A percentile compares a stretch with the other conserved stretches of the same genome.
Evolutionary conservation across 2,113 vertebrate species (phyloP).

Genomic region (Tylochromis polylepis): DNA sequence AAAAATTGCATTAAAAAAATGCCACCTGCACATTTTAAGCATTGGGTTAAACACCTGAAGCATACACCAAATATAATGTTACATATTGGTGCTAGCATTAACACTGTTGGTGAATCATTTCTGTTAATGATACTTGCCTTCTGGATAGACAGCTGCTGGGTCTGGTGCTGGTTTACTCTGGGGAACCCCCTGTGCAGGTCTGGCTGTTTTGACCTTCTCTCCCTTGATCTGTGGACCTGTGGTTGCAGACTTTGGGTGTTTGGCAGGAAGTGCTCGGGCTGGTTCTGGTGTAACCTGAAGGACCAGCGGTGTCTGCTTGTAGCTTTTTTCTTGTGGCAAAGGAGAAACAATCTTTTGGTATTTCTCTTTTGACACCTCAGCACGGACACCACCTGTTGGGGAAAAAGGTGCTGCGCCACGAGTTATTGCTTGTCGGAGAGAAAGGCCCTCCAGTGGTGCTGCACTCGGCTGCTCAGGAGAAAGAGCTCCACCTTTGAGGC

Average conservation of each 20-base stretch:
- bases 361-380: conserved; percentile 31
- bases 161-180: conserved; percentile 7
- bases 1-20: too few species aligned
- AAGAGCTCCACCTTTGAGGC: conserved; percentile 46
- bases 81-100: neutral
- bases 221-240: neutral
- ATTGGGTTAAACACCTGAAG: neutral
- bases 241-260: neutral
- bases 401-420: neutral
- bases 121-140: conserved; percentile 44
- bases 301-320: conserved; percentile 5
- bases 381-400: neutral
- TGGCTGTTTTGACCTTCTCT: neutral
- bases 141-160: neutral
- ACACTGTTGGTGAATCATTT: neutral
- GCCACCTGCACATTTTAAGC: too few species aligned
- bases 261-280: conserved; percentile 4
- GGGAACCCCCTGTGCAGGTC: neutral
- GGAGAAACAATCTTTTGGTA: conserved; percentile 12
- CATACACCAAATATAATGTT: neutral
- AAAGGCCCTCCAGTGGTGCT: neutral
- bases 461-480: conserved; percentile 14
- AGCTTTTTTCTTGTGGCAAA: conserved; percentile 36
- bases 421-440: neutral
- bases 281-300: conserved; percentile 1